Base-by-base conservation (phyloP, 2,888 invertebrate genomes). In the Orthosia gothica region DNA sequence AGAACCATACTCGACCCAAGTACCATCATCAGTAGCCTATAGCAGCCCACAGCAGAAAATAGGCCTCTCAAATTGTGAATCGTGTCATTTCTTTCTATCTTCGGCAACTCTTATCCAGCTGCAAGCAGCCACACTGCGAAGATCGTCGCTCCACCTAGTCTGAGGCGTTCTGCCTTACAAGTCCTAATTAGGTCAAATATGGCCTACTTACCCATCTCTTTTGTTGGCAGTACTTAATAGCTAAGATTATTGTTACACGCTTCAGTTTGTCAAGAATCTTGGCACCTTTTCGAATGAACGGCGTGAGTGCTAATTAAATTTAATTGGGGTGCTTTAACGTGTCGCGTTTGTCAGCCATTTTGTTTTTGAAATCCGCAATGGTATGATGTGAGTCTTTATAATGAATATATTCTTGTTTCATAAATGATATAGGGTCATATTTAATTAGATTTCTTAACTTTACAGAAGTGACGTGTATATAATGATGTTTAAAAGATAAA, bases 241-340 rank as follows among this genome's bases (percentile, higher is more conserved):
- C 67, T 55, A 62, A 65, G 81, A 83, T 84, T 81, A 77, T n/a
- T 70, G 79, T 77, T 87, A 82, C 79, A 74, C 70, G 73, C 59
- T 75, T 82, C 65, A 84, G 79, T 84, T 86, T 79, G 75, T 76
- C 66, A 79, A 78, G 74, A 65, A 72, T 75, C 70, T 86, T 84
- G 84, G 75, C 86, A 84, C 72, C 76, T 84, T 71, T 75, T 77
- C 26, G 58, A 62, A 70, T 67, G 69, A 84, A 70, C 67, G 72
- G 58, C 61, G 55, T 81, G 70, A 87, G 63, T 23, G 76, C 77
- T 87, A 81, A 85, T 87, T 82, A 84, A 76, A 76, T 79, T 72
- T 76, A 71, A 83, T 78, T 79, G 65, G 71, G 61, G 61, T 75
- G 57, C 65, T 80, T 70, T 52, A 74, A 26, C 26, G 61, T 77